Percentiles rank a stretch among this genome's conserved stretches.
These are phyloP conservation scores for Corythoichthys haematopterus DNA, from an alignment of 2,113 vertebrate species.

Conservation along the genomic window DNA sequence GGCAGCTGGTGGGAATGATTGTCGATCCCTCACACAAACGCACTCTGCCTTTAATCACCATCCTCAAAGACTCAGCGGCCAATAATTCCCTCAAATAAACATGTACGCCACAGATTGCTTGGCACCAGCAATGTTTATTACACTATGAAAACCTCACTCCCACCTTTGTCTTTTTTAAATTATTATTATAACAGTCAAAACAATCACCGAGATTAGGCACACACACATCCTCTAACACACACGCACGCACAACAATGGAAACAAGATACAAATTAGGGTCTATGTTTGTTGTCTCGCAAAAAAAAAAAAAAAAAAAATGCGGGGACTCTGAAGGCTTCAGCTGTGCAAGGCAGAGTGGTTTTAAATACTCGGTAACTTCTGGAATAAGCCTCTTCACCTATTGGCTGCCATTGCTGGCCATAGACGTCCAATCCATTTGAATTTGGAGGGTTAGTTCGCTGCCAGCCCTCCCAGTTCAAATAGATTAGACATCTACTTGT, in stretches of 20 bases:
- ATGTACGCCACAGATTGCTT: neutral
- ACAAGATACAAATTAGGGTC: neutral
- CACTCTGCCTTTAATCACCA: slow-evolving; percentile 54
- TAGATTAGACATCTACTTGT: too few relatives aligned
- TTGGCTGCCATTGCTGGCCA: too few relatives aligned
- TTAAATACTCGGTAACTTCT: neutral
- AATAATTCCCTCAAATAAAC: slow-evolving; percentile 17
- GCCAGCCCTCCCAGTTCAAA: too few relatives aligned
- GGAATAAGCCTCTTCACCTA: neutral
- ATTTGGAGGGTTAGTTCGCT: too few relatives aligned
- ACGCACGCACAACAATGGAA: neutral
- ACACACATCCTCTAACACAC: neutral
- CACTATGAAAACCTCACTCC: neutral
- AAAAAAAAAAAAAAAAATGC: neutral
- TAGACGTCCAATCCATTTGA: too few relatives aligned
- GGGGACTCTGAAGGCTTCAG: slow-evolving; percentile 31
- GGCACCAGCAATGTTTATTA: slow-evolving; percentile 1
- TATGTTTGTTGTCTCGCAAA: slow-evolving; percentile 37
- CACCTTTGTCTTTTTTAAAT: neutral
- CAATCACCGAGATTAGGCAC: neutral
- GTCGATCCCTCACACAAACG: slow-evolving; percentile 20
- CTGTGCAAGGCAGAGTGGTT: slow-evolving; percentile 36
- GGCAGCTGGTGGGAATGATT: slow-evolving; percentile 39
- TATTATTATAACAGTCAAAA: neutral
- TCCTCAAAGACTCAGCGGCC: slow-evolving; percentile 26